Percentiles rank a stretch among this genome's conserved stretches.
phyloP scores from a whole-genome alignment of 2,113 vertebrate genomes.

The Oplegnathus fasciatus region DNA sequence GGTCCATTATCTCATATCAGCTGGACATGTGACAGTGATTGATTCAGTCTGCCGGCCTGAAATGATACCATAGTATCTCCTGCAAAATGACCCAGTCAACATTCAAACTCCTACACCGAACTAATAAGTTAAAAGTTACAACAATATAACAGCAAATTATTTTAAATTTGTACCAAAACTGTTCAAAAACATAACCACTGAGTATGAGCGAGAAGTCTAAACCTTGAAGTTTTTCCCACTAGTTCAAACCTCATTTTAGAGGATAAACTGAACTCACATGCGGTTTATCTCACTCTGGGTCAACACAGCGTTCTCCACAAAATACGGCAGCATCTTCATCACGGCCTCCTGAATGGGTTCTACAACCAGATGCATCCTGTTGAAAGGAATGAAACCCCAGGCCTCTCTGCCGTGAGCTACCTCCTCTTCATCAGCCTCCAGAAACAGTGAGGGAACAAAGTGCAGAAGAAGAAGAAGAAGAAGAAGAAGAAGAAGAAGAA shows the following conservation, averaged over 20 bases:
- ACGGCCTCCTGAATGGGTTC: conserved; percentile 75
- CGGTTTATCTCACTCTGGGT: conserved; percentile 84
- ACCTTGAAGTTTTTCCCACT: neutral
- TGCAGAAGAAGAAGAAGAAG: neutral
- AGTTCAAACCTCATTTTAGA: conserved; percentile 12
- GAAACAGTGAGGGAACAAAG: conserved; percentile 25
- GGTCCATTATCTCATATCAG: neutral
- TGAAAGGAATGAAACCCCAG: conserved; percentile 20
- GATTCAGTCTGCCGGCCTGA: conserved; percentile 7
- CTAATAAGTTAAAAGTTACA: conserved; percentile 4
- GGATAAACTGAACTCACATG: conserved; percentile 81
- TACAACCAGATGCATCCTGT: conserved; percentile 85
- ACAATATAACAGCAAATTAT: neutral
- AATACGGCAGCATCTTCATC: conserved; percentile 86
- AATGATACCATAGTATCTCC: neutral
- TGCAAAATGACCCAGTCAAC: neutral
- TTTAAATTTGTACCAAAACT: neutral
- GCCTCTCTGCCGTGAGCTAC: conserved; percentile 27
- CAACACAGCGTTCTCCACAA: conserved; percentile 84
- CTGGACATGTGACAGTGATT: neutral
- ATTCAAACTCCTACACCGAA: neutral
- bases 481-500: too few species aligned
- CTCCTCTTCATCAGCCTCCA: conserved; percentile 58
- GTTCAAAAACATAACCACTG: neutral
- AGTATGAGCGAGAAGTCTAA: neutral